Evolutionary conservation across 2,888 invertebrate species (phyloP).

Genomic region (Cosmia pyralina): DNA sequence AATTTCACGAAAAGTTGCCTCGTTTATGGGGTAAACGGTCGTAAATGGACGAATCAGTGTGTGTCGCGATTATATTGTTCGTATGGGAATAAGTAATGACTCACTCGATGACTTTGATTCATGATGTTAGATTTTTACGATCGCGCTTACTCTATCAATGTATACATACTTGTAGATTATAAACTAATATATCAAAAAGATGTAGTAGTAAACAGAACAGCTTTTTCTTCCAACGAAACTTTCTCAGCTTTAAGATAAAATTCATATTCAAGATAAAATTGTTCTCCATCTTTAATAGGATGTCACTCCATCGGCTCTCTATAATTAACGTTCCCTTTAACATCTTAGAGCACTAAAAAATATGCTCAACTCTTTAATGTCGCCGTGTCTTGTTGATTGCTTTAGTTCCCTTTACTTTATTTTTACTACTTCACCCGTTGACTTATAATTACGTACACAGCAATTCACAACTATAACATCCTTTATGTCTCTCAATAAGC

Average conservation of each 20-base stretch:
- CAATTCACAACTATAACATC: slow-evolving; percentile 33
- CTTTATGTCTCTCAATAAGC: slow-evolving; percentile 48
- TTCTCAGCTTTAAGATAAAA: slow-evolving; percentile 32
- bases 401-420: slow-evolving; percentile 69
- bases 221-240: slow-evolving; percentile 28
- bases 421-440: slow-evolving; percentile 68
- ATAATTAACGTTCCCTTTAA: slow-evolving; percentile 73
- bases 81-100: slow-evolving; percentile 17
- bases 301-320: slow-evolving; percentile 65
- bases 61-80: slow-evolving; percentile 48
- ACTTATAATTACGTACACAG: slow-evolving; percentile 65
- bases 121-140: not conserved
- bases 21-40: slow-evolving; percentile 67
- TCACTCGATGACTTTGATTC: slow-evolving; percentile 17
- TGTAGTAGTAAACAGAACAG: slow-evolving; percentile 16
- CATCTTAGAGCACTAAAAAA: slow-evolving; percentile 73
- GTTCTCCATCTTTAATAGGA: slow-evolving; percentile 47
- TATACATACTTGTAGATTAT: not conserved
- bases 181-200: not conserved
- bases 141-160: no score
- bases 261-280: slow-evolving; percentile 48
- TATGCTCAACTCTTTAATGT: slow-evolving; percentile 75
- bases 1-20: slow-evolving; percentile 69
- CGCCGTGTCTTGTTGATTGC: slow-evolving; percentile 69
- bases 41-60: slow-evolving; percentile 67